phyloP scores from a whole-genome alignment of 2,888 invertebrate species.

The Nymphalis polychloros region DNA sequence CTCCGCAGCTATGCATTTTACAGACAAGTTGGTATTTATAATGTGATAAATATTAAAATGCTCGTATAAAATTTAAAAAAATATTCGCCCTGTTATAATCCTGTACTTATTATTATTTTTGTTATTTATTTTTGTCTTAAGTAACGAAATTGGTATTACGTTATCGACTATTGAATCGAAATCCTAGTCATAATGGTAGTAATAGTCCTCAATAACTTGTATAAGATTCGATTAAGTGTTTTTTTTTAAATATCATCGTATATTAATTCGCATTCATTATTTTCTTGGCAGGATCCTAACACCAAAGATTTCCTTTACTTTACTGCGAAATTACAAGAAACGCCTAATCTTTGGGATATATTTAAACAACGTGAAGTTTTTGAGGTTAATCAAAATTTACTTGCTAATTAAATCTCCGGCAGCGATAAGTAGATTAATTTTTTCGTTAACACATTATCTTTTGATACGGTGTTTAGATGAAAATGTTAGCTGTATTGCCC shows the following conservation, averaged over 20 bases:
- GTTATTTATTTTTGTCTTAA: too few relatives aligned
- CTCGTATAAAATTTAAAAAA: too few relatives aligned
- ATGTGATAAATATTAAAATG: too few relatives aligned
- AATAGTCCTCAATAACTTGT: too few relatives aligned
- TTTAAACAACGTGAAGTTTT: conserved; percentile 65
- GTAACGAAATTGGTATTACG: too few relatives aligned
- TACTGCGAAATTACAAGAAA: conserved; percentile 69
- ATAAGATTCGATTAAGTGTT: too few relatives aligned
- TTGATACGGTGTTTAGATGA: conserved; percentile 52
- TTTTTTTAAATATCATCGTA: background rate
- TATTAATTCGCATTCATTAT: background rate
- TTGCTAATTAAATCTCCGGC: background rate
- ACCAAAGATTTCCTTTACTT: conserved; percentile 71
- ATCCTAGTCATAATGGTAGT: too few relatives aligned
- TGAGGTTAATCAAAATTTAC: conserved; percentile 49
- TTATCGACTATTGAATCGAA: too few relatives aligned
- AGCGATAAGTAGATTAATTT: background rate
- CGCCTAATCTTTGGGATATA: conserved; percentile 69
- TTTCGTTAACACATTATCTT: background rate
- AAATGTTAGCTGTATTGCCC: conserved; percentile 69
- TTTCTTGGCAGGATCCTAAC: conserved; percentile 57
- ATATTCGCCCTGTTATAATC: too few relatives aligned
- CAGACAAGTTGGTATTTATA: conserved; percentile 57
- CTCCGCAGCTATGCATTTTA: conserved; percentile 67
- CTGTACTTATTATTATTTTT: too few relatives aligned